Evolutionary conservation across 2,888 invertebrate genomes (phyloP), one percentile per base, ranked within the genome.

Genomic region (Lymantria dispar): DNA sequence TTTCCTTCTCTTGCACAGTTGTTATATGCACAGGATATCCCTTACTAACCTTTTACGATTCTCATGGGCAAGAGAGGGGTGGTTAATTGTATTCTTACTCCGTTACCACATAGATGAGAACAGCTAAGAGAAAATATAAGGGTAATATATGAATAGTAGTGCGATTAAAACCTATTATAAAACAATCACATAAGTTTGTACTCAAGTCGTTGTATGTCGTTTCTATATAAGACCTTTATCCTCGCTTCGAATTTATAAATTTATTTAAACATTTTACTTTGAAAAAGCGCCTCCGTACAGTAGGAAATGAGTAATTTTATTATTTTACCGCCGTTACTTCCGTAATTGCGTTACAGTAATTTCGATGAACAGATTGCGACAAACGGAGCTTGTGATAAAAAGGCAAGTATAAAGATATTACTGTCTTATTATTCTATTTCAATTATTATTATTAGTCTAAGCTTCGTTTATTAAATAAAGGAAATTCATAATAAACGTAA

Each of bases 301-400:
- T 47, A 59, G 62, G 49, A 70, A 66, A 58, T 67, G 56, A 64
- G 56, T 65, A 61, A 68, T 64, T 68, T 61, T 61, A 63, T 69
- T 70, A 70, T 70, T 72, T 72, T 72, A 67, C 62, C 61, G 55
- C 48, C 61, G 58, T 45, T 58, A 54, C 50, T 50, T 62, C 47
- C 51, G 58, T 78, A 76, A 80, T 76, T 77, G 74, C 72, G 73
- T 80, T 78, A 74, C 68, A 70, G 68, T 72, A 68, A 76, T 72
- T 73, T 70, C 67, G 65, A 76, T 72, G 77, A 73, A 76, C 73
- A 76, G 72, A 77, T 74, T 74, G 68, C 69, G 70, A 74, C 74
- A 73, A 74, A 72, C 64, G 72, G 69, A 61, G 50, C 52, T 55
- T 52, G 42, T 61, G 60, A 72, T 69, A 70, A 73, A 40, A 71